Conservation (phyloP, 2,888 invertebrate genomes). For the Aphrophora alni region DNA sequence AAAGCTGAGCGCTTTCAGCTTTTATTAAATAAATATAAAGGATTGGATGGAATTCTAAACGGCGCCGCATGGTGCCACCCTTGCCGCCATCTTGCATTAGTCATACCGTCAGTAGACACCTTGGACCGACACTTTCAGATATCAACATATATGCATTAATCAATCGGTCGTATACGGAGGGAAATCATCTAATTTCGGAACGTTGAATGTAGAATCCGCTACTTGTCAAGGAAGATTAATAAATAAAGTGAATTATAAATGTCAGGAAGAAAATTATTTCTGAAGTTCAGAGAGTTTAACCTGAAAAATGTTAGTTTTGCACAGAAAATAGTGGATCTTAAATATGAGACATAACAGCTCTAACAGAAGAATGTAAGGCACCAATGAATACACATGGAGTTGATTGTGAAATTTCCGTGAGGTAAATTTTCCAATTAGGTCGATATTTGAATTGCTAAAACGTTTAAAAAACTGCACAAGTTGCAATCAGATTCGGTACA, state of each 20-base stretch:
- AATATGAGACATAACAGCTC: too few relatives aligned
- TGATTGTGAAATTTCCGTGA: too few relatives aligned
- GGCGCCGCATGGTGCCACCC: background rate
- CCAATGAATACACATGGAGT: too few relatives aligned
- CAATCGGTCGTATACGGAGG: background rate
- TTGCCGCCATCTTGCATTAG: background rate
- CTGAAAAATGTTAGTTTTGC: too few relatives aligned
- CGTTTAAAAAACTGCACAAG: too few relatives aligned
- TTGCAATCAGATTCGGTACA: too few relatives aligned
- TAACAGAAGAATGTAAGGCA: too few relatives aligned
- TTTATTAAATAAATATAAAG: conserved; percentile 9
- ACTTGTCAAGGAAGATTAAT: background rate
- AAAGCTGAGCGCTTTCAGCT: background rate
- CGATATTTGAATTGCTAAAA: too few relatives aligned
- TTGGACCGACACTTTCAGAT: background rate
- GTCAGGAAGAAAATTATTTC: too few relatives aligned
- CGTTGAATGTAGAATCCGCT: background rate
- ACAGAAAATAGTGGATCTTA: too few relatives aligned
- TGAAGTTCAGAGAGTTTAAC: too few relatives aligned
- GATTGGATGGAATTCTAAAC: background rate
- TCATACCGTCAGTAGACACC: background rate
- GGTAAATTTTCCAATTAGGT: too few relatives aligned
- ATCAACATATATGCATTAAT: background rate
- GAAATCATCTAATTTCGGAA: background rate
- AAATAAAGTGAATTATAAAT: background rate